Conservation (phyloP, 2,797 vertebrate genomes). For the Gallirallus australis region DNA sequence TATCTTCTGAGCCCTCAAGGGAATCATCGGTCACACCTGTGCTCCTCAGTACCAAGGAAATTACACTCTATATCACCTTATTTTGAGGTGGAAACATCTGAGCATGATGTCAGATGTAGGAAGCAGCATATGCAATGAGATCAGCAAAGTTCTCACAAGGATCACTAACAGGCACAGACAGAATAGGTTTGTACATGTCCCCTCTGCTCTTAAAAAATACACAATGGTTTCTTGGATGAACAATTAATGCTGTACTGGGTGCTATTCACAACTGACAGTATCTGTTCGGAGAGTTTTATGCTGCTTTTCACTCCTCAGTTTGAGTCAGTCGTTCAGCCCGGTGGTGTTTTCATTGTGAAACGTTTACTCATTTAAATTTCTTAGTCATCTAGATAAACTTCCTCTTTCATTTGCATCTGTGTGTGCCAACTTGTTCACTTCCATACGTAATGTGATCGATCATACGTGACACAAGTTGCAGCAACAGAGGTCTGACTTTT, state of each 20-base stretch:
- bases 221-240: background rate
- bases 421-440: background rate
- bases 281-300: background rate
- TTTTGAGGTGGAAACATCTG: background rate
- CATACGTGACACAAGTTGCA: background rate
- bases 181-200: background rate
- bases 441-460: background rate
- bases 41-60: background rate
- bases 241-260: background rate
- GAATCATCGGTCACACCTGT: background rate
- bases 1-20: background rate
- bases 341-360: rapidly evolving
- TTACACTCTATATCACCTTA: too few relatives aligned
- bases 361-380: background rate
- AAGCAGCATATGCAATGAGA: background rate
- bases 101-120: background rate
- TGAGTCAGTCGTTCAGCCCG: background rate
- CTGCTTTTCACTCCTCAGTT: background rate
- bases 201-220: background rate
- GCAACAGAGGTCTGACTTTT: background rate
- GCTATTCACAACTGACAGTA: background rate
- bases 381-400: background rate
- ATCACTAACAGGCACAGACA: background rate
- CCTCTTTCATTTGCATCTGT: background rate
- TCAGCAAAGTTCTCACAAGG: background rate